A percentile compares a stretch with the other conserved stretches of the same genome.
Conservation (phyloP, 1,140 invertebrate genomes). For the Myzus persicae region DNA sequence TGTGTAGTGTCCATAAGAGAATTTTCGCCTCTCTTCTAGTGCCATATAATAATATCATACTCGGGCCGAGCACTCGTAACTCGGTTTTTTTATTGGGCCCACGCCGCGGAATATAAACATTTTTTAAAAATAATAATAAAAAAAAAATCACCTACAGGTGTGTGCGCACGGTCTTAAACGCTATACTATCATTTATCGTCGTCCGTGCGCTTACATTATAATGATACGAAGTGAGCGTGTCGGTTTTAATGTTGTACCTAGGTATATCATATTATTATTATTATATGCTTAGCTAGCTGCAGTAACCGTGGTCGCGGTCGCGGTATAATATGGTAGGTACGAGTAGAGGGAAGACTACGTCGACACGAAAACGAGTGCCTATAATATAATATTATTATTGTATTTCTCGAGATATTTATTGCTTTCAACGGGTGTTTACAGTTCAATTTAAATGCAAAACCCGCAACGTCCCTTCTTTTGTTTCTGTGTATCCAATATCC, state of each 20-base stretch:
- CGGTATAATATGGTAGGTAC: neutral
- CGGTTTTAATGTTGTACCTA: neutral
- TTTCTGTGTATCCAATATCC: neutral
- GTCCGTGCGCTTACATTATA: neutral
- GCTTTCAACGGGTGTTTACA: slow-evolving; percentile 50
- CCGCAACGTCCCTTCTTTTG: slow-evolving; percentile 32
- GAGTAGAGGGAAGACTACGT: neutral
- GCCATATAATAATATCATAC: neutral
- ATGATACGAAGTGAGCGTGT: neutral
- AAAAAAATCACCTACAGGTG: neutral
- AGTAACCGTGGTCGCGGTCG: neutral
- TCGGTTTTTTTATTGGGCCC: neutral
- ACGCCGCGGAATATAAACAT: neutral
- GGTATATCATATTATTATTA: neutral
- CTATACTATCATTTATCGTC: neutral
- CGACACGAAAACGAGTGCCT: neutral
- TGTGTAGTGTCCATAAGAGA: neutral
- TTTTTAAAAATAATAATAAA: slow-evolving; percentile 20
- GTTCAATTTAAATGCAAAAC: slow-evolving; percentile 57
- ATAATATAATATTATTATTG: slow-evolving; percentile 1
- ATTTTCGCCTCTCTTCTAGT: neutral
- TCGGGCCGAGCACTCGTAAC: neutral
- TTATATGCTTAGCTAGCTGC: neutral
- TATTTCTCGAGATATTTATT: slow-evolving; percentile 20
- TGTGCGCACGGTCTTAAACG: neutral